Conservation (phyloP, 1,140 invertebrate species). For the Mercenaria mercenaria region DNA sequence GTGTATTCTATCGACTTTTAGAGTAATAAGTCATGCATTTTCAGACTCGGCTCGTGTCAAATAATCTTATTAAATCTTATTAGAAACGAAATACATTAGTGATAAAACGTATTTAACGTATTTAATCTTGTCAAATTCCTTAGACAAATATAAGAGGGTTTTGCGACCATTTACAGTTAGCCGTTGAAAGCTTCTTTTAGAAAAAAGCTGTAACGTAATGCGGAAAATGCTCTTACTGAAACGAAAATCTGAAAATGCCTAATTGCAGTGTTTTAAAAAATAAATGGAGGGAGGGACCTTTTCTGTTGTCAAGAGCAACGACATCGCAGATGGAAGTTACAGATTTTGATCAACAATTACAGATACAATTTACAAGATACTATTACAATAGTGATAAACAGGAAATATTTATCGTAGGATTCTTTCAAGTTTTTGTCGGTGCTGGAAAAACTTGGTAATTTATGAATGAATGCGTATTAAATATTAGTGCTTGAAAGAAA, state of each 20-base stretch:
- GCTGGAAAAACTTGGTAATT: too few species aligned
- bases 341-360: too few species aligned
- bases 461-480: too few species aligned
- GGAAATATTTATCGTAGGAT: too few species aligned
- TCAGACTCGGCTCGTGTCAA: not conserved
- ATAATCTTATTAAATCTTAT: constrained; percentile 18
- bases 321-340: too few species aligned
- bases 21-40: not conserved
- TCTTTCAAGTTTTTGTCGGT: too few species aligned
- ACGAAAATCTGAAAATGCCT: not conserved
- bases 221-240: not conserved
- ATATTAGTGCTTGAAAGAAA: too few species aligned
- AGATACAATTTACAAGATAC: too few species aligned
- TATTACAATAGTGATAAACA: too few species aligned
- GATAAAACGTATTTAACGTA: not conserved
- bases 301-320: too few species aligned
- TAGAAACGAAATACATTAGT: constrained; percentile 25
- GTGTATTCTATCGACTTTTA: not conserved
- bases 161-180: constrained; percentile 23
- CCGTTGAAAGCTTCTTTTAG: not conserved
- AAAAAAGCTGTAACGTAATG: constrained; percentile 12
- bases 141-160: constrained; percentile 21
- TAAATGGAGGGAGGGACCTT: not conserved
- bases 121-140: constrained; percentile 31
- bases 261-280: not conserved